Evolutionary conservation across 2,113 vertebrate species (phyloP).

Genomic region (human): DNA sequence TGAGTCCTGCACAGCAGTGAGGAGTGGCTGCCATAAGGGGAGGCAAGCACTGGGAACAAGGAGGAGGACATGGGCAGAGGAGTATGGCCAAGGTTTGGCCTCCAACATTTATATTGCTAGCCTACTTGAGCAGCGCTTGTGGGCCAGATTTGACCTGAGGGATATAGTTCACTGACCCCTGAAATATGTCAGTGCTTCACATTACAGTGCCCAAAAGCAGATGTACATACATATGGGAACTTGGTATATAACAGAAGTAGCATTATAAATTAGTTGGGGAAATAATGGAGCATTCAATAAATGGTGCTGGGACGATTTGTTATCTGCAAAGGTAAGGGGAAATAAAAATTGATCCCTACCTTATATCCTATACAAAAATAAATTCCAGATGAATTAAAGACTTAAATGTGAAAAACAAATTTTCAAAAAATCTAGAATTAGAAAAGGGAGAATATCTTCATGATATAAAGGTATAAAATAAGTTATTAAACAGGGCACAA

Average conservation of each 20-base stretch:
- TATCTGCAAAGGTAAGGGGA: not conserved
- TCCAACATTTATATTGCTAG: not conserved
- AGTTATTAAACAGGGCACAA: not conserved
- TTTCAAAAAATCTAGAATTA: not conserved
- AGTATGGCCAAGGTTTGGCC: not conserved
- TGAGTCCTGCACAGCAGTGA: not conserved
- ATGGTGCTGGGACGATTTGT: not conserved
- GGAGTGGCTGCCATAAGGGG: not conserved
- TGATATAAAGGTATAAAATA: not conserved
- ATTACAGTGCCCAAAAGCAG: not conserved
- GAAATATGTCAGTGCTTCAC: not conserved
- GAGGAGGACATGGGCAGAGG: not conserved
- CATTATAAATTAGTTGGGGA: not conserved
- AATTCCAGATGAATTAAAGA: not conserved
- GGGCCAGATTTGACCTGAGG: not conserved
- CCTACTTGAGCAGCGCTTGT: not conserved
- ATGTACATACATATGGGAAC: not conserved
- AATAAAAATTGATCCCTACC: not conserved
- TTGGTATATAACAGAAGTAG: not conserved
- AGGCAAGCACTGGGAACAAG: not conserved
- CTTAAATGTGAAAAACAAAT: not conserved
- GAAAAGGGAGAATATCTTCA: not conserved
- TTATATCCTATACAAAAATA: not conserved
- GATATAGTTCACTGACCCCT: not conserved
- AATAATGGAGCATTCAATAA: not conserved